Base-by-base conservation (phyloP, 2,113 vertebrate species). In the Callaeas wilsoni region DNA sequence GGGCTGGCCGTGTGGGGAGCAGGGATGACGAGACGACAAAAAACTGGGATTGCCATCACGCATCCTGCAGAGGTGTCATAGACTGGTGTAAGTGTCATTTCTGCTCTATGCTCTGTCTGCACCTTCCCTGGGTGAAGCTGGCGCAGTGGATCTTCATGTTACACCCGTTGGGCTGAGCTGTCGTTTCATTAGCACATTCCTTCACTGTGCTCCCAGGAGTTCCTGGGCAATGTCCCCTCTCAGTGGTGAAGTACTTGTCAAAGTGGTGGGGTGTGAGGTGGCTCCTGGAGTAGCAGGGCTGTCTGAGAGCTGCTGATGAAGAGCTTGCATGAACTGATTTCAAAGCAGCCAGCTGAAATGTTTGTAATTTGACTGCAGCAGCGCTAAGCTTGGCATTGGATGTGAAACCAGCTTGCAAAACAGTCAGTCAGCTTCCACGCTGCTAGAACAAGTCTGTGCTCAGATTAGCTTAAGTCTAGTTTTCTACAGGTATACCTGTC, bases 361-460 rank as follows among this genome's bases (percentile, higher is more conserved):
- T n/a, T 91, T 79, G 52, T 68, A 21, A 44, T 44, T 49, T 60
- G 83, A 39, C 63, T 1, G 2, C 3, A 9, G 46, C 29, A 62
- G 65, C 0, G 0, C 49, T 26, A 49, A 53, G 23, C 50, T 78
- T 89, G 50, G 37, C 7, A 7, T 14, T 41, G 71, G 26, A 29
- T 88, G 32, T 20, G 46, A 73, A 93, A 90, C 33, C n/a, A 50
- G n/a, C 65, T 69, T 62, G 29, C 17, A 44, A 85, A 85, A 53
- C 21, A 47, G 52, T 35, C 46, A 47, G 56, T 44, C 11, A n/a
- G 16, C 33, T 42, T 41, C 13, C 4, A 25, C 0, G 0, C 60
- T 87, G 44, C 50, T 87, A 19, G 46, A 88, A 52, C 49, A 73
- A 57, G 22, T 42, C 42, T 92, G 19, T 50, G 91, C 35, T 74